phyloP scores from a whole-genome alignment of 2,113 vertebrate genomes.

The Perca flavescens region DNA sequence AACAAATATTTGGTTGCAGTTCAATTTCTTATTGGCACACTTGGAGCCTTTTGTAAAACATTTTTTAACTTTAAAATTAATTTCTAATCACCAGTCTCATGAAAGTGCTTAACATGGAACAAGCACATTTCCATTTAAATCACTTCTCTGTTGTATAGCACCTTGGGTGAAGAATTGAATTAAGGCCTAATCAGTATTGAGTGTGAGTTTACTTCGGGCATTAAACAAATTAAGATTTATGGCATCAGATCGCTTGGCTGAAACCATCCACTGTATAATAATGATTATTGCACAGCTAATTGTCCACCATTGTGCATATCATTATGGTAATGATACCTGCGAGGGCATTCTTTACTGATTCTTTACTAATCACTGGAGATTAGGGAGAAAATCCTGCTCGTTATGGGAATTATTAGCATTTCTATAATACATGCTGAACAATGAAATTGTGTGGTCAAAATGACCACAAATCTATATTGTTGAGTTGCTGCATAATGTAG shows the following conservation, averaged over 20 bases:
- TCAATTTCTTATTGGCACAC: constrained; percentile 10
- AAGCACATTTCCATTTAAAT: constrained; percentile 77
- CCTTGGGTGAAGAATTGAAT: constrained; percentile 71
- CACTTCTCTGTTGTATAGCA: constrained; percentile 59
- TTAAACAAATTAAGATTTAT: constrained; percentile 79
- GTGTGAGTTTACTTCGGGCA: constrained; percentile 70
- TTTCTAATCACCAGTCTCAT: constrained; percentile 64
- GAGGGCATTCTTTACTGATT: constrained; percentile 46
- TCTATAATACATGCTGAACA: constrained; percentile 45
- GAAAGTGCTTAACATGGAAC: constrained; percentile 63
- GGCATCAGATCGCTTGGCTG: constrained; percentile 51
- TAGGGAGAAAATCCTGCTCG: constrained; percentile 29
- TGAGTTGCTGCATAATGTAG: constrained; percentile 15
- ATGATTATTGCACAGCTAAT: constrained; percentile 68
- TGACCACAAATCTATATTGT: constrained; percentile 19
- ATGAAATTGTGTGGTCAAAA: constrained; percentile 30
- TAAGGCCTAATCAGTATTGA: constrained; percentile 72
- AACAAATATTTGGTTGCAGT: not conserved
- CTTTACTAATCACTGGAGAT: constrained; percentile 26
- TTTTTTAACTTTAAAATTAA: constrained; percentile 62
- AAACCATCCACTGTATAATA: constrained; percentile 67
- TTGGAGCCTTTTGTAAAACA: constrained; percentile 23
- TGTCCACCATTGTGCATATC: constrained; percentile 69
- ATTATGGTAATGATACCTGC: constrained; percentile 59
- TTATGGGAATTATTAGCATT: constrained; percentile 54